Evolutionary conservation across 2,888 invertebrate species (phyloP).

Genomic region (Drosophila paucipuncta): DNA sequence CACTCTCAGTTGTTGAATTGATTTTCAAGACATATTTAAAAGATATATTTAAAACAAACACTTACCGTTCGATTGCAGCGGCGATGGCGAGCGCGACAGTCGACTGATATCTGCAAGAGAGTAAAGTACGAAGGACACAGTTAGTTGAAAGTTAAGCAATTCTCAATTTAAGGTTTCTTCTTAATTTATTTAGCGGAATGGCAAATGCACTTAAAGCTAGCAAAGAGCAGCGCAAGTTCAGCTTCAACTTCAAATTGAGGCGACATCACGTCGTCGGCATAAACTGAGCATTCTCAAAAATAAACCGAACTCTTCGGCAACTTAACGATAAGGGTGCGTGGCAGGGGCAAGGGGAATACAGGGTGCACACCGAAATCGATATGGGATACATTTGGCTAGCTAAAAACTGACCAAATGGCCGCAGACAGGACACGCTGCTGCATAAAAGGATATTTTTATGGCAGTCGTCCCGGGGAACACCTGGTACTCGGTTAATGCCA

Average conservation of each 20-base stretch:
- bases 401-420: constrained; percentile 63
- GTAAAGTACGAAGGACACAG: background rate
- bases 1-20: no score
- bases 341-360: background rate
- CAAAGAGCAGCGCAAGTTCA: background rate
- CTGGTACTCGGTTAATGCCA: constrained; percentile 31
- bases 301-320: constrained; percentile 11
- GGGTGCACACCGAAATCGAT: constrained; percentile 58
- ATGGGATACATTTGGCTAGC: constrained; percentile 51
- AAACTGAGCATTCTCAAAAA: constrained; percentile 18
- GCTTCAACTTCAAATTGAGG: background rate
- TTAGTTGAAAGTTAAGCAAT: background rate
- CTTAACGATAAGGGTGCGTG: constrained; percentile 16
- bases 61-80: constrained; percentile 91
- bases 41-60: constrained; percentile 42
- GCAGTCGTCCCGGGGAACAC: constrained; percentile 37
- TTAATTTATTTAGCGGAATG: background rate
- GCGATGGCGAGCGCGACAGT: constrained; percentile 92
- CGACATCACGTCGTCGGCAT: constrained; percentile 41
- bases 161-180: background rate
- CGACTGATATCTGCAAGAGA: constrained; percentile 86
- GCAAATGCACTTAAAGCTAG: constrained; percentile 7
- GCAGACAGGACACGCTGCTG: constrained; percentile 63
- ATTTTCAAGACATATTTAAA: no score
- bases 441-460: constrained; percentile 81